Base-by-base conservation (phyloP, 2,888 invertebrate species). In the Anagyrus pseudococci region DNA sequence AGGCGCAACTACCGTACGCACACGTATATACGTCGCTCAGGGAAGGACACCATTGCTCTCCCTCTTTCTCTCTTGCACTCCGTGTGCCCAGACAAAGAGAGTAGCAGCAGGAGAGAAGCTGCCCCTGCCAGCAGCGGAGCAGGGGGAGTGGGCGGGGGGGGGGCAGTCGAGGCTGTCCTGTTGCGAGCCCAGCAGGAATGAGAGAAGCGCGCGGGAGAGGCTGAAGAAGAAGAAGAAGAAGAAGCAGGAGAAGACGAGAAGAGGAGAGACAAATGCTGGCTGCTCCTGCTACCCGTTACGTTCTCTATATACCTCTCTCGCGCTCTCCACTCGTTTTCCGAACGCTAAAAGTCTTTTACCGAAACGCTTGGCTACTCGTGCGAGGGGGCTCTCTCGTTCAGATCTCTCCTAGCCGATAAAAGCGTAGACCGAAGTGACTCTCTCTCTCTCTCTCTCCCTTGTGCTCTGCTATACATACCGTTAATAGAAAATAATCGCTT, bases 401-500 rank as follows among this genome's bases (percentile, higher is more conserved):
- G 46, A 50, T 57, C 53, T 44, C 17, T 23, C 26, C 2, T 2
- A 23, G 47, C 22, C 43, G 53, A 59, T 59, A 59, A 47, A 59
- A 53, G 53, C 22, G 41, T 44, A 43, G 53, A 47, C 17, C 40
- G 33, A 17, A 23, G 48, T n/a, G n/a, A n/a, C n/a, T n/a, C n/a
- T n/a, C n/a, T n/a, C 43, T 43, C n/a, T 17, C 17, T 43, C 43
- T 6, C n/a, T 17, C n/a, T n/a, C 33, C 33, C 10, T 25, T 23
- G 56, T 37, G 43, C 47, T 29, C 48, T 8, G 29, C 33, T 13
- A 15, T 37, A 15, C 15, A 52, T 64, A 64, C 64, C 64, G 64
- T 64, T 64, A 60, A 64, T 64, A 48, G 60, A 57, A 64, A 60
- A 64, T 60, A 64, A 64, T 64, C 64, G 46, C 47, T 37, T 20